Conservation (phyloP, 2,797 vertebrate genomes). For the Sorex maritimensis region DNA sequence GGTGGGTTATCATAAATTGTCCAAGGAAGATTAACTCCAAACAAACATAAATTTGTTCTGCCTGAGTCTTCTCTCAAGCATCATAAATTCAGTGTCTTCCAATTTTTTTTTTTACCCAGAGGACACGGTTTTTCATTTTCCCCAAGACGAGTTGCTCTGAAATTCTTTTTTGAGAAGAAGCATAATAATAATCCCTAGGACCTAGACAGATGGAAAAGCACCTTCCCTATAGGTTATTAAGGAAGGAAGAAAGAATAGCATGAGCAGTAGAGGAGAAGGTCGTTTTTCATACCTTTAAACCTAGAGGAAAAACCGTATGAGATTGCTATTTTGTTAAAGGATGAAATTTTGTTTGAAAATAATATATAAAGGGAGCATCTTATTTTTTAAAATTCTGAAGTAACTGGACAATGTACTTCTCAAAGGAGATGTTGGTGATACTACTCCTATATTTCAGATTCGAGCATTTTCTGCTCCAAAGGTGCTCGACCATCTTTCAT, state of each 20-base stretch:
- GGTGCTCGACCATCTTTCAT: neutral
- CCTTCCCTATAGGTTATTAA: neutral
- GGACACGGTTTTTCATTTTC: constrained; percentile 43
- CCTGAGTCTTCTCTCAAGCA: neutral
- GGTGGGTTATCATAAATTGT: constrained; percentile 58
- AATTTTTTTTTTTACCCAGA: neutral
- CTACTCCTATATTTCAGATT: neutral
- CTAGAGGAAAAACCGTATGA: fast-evolving
- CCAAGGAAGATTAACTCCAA: neutral
- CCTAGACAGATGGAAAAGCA: neutral
- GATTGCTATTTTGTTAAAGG: neutral
- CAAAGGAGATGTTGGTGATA: neutral
- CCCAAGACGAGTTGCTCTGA: neutral
- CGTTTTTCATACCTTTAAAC: neutral
- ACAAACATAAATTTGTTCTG: constrained; percentile 39
- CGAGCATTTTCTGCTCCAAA: neutral
- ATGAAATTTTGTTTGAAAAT: neutral
- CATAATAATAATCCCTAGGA: neutral
- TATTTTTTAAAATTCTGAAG: neutral
- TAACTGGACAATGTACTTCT: neutral
- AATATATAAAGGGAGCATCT: neutral
- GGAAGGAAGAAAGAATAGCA: neutral
- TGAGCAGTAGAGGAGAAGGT: neutral
- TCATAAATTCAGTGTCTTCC: constrained; percentile 59
- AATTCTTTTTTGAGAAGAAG: neutral